Conservation (phyloP, 2,113 vertebrate species). For the Gobio gobio region DNA sequence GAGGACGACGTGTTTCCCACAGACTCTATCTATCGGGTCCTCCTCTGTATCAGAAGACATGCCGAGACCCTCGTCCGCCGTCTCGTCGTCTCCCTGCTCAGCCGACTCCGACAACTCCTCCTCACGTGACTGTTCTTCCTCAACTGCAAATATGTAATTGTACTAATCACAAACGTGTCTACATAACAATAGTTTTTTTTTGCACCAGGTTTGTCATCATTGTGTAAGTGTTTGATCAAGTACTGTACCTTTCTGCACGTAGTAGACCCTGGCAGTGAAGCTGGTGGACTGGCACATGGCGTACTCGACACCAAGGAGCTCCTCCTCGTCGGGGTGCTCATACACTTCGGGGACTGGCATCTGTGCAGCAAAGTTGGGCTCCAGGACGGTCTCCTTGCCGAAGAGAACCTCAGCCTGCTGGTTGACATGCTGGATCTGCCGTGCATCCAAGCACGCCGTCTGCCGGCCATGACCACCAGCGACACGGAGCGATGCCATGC, state of each 20-base stretch:
- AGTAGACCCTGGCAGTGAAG: conserved; percentile 40
- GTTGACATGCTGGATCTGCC: too few species aligned
- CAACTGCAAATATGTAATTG: not conserved
- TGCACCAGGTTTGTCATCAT: conserved; percentile 13
- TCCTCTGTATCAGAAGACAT: conserved; percentile 4
- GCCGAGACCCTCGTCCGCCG: not conserved
- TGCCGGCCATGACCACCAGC: too few species aligned
- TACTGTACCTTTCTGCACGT: conserved; percentile 30
- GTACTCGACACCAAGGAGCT: conserved; percentile 40
- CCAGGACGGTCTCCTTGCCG: too few species aligned
- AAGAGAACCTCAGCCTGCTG: too few species aligned
- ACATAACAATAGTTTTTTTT: not conserved
- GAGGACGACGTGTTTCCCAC: not conserved
- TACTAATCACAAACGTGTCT: not conserved
- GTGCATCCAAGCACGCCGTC: too few species aligned
- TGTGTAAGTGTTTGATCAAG: conserved; percentile 31
- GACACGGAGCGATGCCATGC: not conserved
- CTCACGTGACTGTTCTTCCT: not conserved
- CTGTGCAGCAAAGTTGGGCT: too few species aligned
- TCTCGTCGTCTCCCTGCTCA: not conserved
- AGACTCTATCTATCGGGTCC: conserved; percentile 24
- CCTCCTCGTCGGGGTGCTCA: conserved; percentile 23
- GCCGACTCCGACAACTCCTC: not conserved
- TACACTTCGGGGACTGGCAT: not conserved
- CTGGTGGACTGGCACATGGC: conserved; percentile 46